phyloP scores from a whole-genome alignment of 2,888 invertebrate genomes.

The Ophion slaviceki region DNA sequence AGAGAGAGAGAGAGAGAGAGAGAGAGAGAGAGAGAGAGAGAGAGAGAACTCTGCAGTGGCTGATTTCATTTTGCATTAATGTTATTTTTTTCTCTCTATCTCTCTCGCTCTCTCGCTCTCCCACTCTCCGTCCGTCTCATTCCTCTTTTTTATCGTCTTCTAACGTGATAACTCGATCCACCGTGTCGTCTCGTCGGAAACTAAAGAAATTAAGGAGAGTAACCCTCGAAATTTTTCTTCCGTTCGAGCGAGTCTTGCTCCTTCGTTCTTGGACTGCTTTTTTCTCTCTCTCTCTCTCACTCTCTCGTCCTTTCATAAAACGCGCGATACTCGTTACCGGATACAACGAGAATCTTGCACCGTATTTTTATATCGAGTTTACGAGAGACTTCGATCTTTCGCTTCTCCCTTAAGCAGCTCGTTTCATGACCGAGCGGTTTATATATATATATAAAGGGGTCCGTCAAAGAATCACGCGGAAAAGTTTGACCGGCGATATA shows the following conservation, averaged over 20 bases:
- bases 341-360: constrained; percentile 7
- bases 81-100: constrained; percentile 68
- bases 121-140: constrained; percentile 30
- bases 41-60: constrained; percentile 73
- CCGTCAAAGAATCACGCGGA: background rate
- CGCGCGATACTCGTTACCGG: background rate
- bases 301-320: background rate
- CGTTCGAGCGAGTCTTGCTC: constrained; percentile 64
- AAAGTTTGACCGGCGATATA: constrained; percentile 58
- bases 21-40: constrained; percentile 66
- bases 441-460: background rate
- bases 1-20: constrained; percentile 51
- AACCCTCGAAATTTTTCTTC: constrained; percentile 72
- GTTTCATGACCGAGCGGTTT: constrained; percentile 18
- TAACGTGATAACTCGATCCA: constrained; percentile 79
- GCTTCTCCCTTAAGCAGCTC: constrained; percentile 22
- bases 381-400: constrained; percentile 8
- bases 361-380: constrained; percentile 40
- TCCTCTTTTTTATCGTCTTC: constrained; percentile 25
- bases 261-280: constrained; percentile 59
- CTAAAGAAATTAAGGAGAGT: constrained; percentile 76
- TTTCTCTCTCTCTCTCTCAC: constrained; percentile 13
- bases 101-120: constrained; percentile 53
- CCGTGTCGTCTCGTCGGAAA: constrained; percentile 67
- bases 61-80: constrained; percentile 82